Evolutionary conservation across 35 echinoderm and acorn worm species (phyloP).

Genomic region (Strongylocentrotus purpuratus): DNA sequence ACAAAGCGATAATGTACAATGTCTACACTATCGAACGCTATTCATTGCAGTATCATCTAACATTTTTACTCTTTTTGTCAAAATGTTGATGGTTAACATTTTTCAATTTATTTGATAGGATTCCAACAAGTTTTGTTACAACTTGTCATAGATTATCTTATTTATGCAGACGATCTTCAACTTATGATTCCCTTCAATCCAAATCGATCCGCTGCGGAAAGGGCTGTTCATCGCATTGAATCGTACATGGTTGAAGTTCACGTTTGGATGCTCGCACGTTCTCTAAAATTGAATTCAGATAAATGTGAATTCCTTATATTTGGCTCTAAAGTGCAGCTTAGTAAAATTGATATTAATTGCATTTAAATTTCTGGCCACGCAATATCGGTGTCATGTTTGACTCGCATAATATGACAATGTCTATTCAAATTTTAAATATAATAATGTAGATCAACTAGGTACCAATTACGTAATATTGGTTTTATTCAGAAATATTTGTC

Average conservation of each 20-base stretch:
- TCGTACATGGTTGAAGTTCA: background rate
- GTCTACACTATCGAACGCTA: too few relatives aligned
- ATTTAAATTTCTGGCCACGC: background rate
- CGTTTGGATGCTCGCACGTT: background rate
- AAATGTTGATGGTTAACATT: background rate
- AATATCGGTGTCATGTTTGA: slow-evolving; percentile 43
- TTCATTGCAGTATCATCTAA: too few relatives aligned
- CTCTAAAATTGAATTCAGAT: slow-evolving; percentile 25
- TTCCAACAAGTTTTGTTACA: background rate
- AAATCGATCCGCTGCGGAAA: background rate
- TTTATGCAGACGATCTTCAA: slow-evolving; percentile 23
- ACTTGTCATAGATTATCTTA: background rate
- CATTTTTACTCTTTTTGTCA: too few relatives aligned
- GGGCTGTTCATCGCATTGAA: slow-evolving; percentile 7
- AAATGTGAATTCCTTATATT: too few relatives aligned
- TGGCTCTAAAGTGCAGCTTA: background rate
- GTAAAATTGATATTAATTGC: slow-evolving; percentile 4
- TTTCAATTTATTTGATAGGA: background rate
- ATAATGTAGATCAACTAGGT: slow-evolving; percentile 33
- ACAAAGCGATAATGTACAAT: too few relatives aligned
- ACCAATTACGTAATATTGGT: slow-evolving; percentile 22
- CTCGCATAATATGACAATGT: slow-evolving; percentile 18
- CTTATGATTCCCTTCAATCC: background rate
- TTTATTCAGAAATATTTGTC: slow-evolving; percentile 23
- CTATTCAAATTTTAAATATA: slow-evolving; percentile 14